Evolutionary conservation across 2,797 vertebrate species (phyloP), one percentile per base, ranked within the genome.

Genomic region (Neostethus bicornis): DNA sequence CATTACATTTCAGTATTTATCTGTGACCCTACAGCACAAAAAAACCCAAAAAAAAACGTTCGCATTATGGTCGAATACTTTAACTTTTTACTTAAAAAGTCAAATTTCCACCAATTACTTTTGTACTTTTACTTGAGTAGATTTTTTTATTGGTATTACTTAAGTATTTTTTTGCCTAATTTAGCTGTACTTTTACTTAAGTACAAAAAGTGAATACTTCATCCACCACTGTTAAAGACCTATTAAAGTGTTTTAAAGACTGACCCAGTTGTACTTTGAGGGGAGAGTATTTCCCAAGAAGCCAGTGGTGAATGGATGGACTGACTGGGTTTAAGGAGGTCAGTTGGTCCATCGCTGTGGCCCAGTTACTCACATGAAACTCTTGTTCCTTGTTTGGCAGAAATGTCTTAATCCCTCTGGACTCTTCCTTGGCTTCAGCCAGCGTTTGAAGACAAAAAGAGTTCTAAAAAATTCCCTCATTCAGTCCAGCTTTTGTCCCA

Each of bases 341-440:
- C 82, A 82, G 41, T 38, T 63, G 76, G 72, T 70, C 70, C 60
- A 52, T 58, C 2, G 48, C 75, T 24, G 61, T 64, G 72, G 66
- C 53, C 75, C 70, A 51, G 69, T 62, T 85, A 70, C 79, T 85
- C 80, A 71, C 65, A 76, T 64, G 66, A 80, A 81, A 66, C 44
- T 61, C 74, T 83, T 80, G 70, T 82, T 85, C 80, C 84, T 76
- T 78, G 82, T 81, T 84, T 79, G 60, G 70, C 61, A 79, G 78
- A 85, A 88, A 87, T 80, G 74, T 76, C 70, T 51, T 84, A 88
- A 88, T 87, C 80, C 83, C 79, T 41, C n/a, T 44, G 62, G 70
- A 66, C 51, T 66, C 78, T 32, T 65, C 66, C 53, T 78, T 65
- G 58, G 61, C 42, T 63, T 24, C 44, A 26, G 64, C 69, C 75